Evolutionary conservation across 2,113 vertebrate species (phyloP).

Genomic region (Catharus fuscescens): DNA sequence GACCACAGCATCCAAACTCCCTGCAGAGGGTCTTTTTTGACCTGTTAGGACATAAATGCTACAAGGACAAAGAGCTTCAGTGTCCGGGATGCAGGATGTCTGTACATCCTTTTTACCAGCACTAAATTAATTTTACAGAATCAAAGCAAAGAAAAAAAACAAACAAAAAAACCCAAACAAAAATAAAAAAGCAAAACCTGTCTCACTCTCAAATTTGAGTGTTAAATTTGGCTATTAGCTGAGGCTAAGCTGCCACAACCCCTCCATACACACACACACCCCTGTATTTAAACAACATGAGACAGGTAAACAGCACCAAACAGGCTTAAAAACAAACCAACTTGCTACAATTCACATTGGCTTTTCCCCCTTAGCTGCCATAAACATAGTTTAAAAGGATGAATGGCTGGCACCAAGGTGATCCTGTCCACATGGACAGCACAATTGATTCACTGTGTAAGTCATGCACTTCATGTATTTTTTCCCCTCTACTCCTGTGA

Average conservation of each 20-base stretch:
- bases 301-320: constrained; percentile 31
- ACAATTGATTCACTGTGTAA: neutral
- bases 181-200: neutral
- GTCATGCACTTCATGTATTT: neutral
- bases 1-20: neutral
- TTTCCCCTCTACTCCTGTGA: neutral
- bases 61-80: neutral
- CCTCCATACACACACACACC: neutral
- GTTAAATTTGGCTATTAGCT: constrained; percentile 43
- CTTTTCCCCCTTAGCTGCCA: neutral
- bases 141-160: neutral
- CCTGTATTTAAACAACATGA: constrained; percentile 41
- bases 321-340: neutral
- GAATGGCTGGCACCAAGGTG: neutral
- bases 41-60: neutral
- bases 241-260: neutral
- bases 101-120: neutral
- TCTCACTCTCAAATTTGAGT: neutral
- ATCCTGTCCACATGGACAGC: neutral
- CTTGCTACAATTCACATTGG: neutral
- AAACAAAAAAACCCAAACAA: neutral
- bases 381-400: neutral
- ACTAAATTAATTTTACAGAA: constrained; percentile 16
- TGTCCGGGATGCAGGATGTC: neutral
- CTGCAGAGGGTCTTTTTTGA: neutral